Conservation (phyloP, 1,140 invertebrate genomes). For the Globodera rostochiensis region DNA sequence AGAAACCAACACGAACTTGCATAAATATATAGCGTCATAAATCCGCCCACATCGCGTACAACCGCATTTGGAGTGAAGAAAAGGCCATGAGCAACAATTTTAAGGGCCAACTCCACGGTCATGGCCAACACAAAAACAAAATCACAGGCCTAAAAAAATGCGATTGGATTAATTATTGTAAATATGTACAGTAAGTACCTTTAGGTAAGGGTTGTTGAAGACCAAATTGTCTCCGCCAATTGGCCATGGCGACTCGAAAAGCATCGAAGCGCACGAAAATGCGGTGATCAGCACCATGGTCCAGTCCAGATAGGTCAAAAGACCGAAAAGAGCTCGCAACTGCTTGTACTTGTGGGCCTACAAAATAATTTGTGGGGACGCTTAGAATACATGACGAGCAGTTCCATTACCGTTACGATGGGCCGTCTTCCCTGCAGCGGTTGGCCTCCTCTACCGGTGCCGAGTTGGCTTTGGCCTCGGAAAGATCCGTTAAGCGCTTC, state of each 20-base stretch:
- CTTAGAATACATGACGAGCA: not conserved
- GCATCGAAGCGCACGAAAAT: conserved; percentile 95
- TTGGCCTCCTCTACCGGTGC: not conserved
- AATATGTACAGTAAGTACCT: conserved; percentile 20
- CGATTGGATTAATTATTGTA: not conserved
- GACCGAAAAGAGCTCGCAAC: conserved; percentile 72
- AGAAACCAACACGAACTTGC: conserved; percentile 78
- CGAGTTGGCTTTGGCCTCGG: conserved; percentile 11
- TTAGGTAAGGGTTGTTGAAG: conserved; percentile 61
- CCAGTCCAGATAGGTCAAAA: conserved; percentile 98
- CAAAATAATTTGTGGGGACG: not conserved
- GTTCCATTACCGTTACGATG: not conserved
- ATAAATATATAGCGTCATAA: conserved; percentile 95
- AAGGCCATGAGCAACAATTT: conserved; percentile 93
- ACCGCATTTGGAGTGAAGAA: conserved; percentile 99
- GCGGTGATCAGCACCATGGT: conserved; percentile 98
- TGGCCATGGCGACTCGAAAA: conserved; percentile 82
- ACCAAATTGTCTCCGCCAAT: conserved; percentile 62
- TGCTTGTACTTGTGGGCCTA: conserved; percentile 69
- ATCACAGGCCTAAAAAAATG: conserved; percentile 75
- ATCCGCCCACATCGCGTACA: conserved; percentile 92
- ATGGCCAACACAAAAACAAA: conserved; percentile 97
- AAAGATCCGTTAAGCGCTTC: conserved; percentile 23
- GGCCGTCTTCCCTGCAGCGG: not conserved
- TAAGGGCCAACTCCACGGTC: conserved; percentile 93